A percentile compares a stretch with the other conserved stretches of the same genome.
Conservation (phyloP, 1,140 invertebrate species). For the Ladona fulva region DNA sequence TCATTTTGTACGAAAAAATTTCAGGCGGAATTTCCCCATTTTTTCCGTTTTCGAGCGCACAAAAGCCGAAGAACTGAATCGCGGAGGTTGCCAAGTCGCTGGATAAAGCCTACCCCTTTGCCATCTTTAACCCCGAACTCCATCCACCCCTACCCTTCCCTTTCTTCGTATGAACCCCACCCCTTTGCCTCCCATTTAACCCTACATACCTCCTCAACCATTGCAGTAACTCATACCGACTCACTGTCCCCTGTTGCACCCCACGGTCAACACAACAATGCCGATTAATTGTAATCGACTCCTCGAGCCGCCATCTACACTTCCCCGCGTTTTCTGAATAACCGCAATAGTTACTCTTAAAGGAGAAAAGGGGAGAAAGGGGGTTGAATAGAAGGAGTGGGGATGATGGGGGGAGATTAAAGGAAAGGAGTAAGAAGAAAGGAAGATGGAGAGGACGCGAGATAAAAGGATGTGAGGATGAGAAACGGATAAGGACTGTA, state of each 20-base stretch:
- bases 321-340: neutral
- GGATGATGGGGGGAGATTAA: neutral
- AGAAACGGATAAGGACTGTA: too few relatives aligned
- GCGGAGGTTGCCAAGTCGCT: neutral
- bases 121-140: neutral
- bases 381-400: neutral
- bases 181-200: neutral
- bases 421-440: neutral
- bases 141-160: neutral
- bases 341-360: neutral
- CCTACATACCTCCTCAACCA: neutral
- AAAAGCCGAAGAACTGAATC: neutral
- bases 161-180: neutral
- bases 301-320: neutral
- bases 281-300: neutral
- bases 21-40: too few relatives aligned
- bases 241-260: neutral
- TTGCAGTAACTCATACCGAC: neutral
- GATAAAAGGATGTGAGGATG: neutral
- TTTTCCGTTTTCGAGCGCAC: too few relatives aligned
- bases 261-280: neutral
- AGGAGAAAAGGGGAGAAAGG: neutral
- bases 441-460: neutral
- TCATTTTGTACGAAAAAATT: too few relatives aligned
- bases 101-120: neutral